These are phyloP conservation scores for Papilio gigon DNA, from an alignment of 2,888 invertebrate species.

Conservation along the genomic window DNA sequence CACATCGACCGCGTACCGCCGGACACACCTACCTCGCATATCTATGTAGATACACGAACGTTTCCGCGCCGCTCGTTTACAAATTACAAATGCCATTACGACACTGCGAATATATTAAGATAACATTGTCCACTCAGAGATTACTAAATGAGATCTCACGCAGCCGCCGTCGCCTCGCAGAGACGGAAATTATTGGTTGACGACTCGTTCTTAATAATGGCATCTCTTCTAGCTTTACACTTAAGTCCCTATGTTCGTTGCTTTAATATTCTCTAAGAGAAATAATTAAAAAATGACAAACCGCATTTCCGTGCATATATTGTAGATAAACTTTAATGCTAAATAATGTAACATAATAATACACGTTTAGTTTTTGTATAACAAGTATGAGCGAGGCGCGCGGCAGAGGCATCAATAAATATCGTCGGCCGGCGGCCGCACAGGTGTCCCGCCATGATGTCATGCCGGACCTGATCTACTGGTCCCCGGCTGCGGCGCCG, in stretches of 20 bases:
- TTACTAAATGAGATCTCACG: not conserved
- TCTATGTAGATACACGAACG: conserved; percentile 40
- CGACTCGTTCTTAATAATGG: no score
- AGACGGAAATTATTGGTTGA: no score
- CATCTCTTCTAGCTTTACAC: no score
- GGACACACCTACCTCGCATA: conserved; percentile 48
- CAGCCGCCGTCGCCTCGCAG: no score
- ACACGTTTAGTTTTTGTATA: not conserved
- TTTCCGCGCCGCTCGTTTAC: conserved; percentile 42
- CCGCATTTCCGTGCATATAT: no score
- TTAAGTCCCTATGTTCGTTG: no score
- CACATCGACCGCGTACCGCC: conserved; percentile 28
- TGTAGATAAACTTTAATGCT: not conserved
- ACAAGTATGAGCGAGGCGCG: not conserved
- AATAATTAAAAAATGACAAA: no score
- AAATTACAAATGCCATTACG: conserved; percentile 28
- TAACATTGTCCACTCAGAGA: not conserved
- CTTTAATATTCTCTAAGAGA: no score
- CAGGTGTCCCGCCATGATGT: conserved; percentile 68
- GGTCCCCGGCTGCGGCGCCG: conserved; percentile 50
- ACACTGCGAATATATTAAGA: not conserved
- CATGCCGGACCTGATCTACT: conserved; percentile 64
- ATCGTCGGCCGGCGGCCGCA: conserved; percentile 43
- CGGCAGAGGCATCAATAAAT: conserved; percentile 13
- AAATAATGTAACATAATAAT: not conserved